phyloP scores from a whole-genome alignment of 2,113 vertebrate species.

The Hypanus sabinus region DNA sequence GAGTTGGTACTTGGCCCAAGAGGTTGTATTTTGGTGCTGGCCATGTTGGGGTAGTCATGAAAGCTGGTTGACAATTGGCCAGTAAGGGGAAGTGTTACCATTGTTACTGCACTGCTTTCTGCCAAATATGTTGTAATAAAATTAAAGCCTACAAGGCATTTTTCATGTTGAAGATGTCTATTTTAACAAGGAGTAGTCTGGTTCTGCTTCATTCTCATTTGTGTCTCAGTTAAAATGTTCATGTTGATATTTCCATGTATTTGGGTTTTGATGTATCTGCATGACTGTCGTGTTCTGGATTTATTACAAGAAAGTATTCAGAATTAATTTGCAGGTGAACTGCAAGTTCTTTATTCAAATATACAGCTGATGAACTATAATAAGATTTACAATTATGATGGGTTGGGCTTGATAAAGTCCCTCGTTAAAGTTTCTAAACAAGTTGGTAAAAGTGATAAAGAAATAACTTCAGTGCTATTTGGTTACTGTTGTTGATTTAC shows the following conservation, averaged over 20 bases:
- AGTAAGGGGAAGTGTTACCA: not conserved
- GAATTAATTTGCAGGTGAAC: not conserved
- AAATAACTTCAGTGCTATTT: not conserved
- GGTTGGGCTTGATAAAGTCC: not conserved
- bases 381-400: not conserved
- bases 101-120: too few relatives aligned
- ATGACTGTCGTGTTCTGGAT: not conserved
- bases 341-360: not conserved
- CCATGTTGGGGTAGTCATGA: not conserved
- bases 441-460: not conserved
- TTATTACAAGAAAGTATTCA: not conserved
- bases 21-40: not conserved
- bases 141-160: too few relatives aligned
- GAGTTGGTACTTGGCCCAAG: too few relatives aligned
- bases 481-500: not conserved
- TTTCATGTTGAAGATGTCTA: not conserved
- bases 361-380: not conserved
- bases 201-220: not conserved
- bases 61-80: not conserved
- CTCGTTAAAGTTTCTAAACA: not conserved
- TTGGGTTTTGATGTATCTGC: not conserved
- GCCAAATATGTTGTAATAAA: not conserved
- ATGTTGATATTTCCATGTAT: not conserved
- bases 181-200: not conserved
- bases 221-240: not conserved